Base-by-base conservation (phyloP, 1,140 invertebrate genomes). In the Physella acuta region DNA sequence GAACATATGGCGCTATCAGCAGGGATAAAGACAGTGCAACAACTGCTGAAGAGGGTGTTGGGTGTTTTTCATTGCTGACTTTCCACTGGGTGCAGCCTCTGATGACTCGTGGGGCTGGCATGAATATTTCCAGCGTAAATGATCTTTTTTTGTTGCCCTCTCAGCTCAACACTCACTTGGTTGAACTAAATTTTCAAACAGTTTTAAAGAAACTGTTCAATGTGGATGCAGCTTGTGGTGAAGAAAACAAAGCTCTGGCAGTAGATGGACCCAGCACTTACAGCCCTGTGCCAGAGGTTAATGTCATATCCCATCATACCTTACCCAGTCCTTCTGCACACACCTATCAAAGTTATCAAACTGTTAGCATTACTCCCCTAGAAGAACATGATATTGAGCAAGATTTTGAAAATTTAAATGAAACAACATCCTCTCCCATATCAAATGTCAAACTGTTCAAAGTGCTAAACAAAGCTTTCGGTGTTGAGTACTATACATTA, bases 41-140 rank as follows among this genome's bases (percentile, higher is more conserved):
- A 0, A 89, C 90, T 56, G 94, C 93, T 11, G 92, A 94, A 88
- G 92, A 94, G 81, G 88, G 90, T 70, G 85, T 87, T 16, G 89
- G 88, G 34, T 88, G 87, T 76, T 76, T 91, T 1, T 94, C 93
- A 0, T 90, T 89, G 78, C 85, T 97, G 5, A 85, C 91, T 20
- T 96, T 98, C 80, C 86, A 89, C 71, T 98, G 95, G 95, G 93
- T 96, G 0, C 88, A 91, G 70, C 91, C 92, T 11, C 82, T 98
- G 49, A 91, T 98, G 84, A 79, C 88, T 60, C 95, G 94, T 87
- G 95, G 94, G 4, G 87, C 89, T 4, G 90, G 90, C 8, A 71
- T 79, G 44, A 88, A 90, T 72, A 83, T 98, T 8, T 88, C 89
- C 63, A 88, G 89, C 77, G 84, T 90, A 0, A 92, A 94, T 80